Percentiles rank a stretch among this genome's conserved stretches.
phyloP scores from a whole-genome alignment of 92 coral and sea anemone species.

The Palythoa grandis region DNA sequence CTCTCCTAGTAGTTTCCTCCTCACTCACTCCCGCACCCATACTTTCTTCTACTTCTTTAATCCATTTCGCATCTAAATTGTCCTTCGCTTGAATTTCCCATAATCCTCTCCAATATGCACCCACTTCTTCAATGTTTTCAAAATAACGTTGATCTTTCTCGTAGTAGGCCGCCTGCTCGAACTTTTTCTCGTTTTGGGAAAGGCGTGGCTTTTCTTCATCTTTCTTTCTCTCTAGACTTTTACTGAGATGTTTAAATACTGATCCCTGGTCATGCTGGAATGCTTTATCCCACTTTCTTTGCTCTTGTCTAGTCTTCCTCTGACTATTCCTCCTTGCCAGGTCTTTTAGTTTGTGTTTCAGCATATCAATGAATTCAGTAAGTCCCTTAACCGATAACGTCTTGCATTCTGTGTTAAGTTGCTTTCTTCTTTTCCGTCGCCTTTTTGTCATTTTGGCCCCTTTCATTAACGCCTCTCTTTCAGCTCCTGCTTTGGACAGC shows the following conservation, averaged over 20 bases:
- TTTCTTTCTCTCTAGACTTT: not conserved
- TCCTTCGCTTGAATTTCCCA: not conserved
- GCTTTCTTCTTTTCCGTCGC: slow-evolving; percentile 3
- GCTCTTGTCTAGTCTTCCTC: slow-evolving; percentile 17
- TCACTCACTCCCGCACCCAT: not conserved
- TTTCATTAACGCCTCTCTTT: not conserved
- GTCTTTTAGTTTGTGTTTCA: slow-evolving; percentile 17
- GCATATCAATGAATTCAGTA: not conserved
- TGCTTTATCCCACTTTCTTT: slow-evolving; percentile 16
- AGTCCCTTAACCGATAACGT: not conserved
- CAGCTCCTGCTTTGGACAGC: not conserved
- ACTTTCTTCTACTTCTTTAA: slow-evolving; percentile 3
- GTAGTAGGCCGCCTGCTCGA: not conserved
- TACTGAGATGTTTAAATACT: too few species aligned
- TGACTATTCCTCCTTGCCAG: slow-evolving; percentile 20
- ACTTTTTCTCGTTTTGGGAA: not conserved
- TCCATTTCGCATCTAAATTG: not conserved
- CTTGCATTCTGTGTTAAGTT: not conserved
- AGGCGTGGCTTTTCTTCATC: not conserved
- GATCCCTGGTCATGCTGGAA: slow-evolving; percentile 15
- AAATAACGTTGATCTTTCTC: not conserved
- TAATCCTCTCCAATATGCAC: not conserved
- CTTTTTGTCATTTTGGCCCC: slow-evolving; percentile 14
- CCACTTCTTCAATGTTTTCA: slow-evolving; percentile 5
- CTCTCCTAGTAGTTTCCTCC: slow-evolving; percentile 3